These are phyloP conservation scores for Sebastes minor DNA, from an alignment of 2,797 vertebrate genomes.

Conservation along the genomic window DNA sequence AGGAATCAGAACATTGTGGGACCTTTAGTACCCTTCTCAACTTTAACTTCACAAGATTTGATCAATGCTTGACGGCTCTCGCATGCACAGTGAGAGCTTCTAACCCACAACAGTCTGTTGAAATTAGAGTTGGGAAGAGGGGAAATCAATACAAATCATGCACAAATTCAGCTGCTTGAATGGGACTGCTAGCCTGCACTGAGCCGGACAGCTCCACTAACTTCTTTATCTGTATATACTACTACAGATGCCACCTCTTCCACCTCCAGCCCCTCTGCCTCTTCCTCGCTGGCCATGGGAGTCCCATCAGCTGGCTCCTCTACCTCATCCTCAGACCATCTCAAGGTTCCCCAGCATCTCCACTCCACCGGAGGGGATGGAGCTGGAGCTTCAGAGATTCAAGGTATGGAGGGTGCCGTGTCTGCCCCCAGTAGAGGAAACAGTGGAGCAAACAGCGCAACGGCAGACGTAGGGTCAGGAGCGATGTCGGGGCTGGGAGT, in stretches of 20 bases:
- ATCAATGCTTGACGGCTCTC: conserved; percentile 77
- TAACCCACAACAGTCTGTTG: conserved; percentile 70
- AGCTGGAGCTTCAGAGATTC: conserved; percentile 81
- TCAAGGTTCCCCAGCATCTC: conserved; percentile 93
- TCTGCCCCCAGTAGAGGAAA: conserved; percentile 64
- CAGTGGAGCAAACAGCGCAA: conserved; percentile 61
- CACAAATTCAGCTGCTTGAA: conserved; percentile 92
- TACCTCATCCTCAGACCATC: conserved; percentile 95
- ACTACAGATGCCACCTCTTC: conserved; percentile 97
- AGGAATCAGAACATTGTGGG: conserved; percentile 78
- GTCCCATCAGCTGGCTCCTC: conserved; percentile 92
- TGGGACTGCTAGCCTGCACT: conserved; percentile 98
- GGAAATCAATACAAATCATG: conserved; percentile 84
- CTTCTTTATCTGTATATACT: conserved; percentile 90
- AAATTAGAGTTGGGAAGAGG: conserved; percentile 83
- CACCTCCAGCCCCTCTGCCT: conserved; percentile 90
- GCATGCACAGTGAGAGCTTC: conserved; percentile 82
- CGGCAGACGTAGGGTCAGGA: conserved; percentile 74
- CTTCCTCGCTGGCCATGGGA: conserved; percentile 96
- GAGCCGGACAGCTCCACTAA: conserved; percentile 86
- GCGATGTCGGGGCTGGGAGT: conserved; percentile 69
- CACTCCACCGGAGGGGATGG: conserved; percentile 88
- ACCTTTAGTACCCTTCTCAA: conserved; percentile 81
- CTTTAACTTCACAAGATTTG: conserved; percentile 81
- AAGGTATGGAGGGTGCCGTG: conserved; percentile 73